Conservation (phyloP, 2,888 invertebrate genomes). For the Cantharis nigra region DNA sequence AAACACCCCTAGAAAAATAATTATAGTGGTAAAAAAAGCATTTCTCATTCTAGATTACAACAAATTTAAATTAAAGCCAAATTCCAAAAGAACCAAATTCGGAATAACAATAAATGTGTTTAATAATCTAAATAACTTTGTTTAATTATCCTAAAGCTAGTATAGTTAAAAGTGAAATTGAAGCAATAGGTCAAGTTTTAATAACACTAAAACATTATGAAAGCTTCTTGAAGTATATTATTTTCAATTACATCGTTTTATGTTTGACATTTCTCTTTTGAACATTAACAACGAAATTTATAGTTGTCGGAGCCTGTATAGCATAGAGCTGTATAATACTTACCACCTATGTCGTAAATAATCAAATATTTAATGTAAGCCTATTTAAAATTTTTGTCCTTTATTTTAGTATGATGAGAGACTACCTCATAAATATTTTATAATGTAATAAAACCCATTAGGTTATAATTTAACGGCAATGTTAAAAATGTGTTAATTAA, state of each 20-base stretch:
- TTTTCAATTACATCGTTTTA: slow-evolving; percentile 7
- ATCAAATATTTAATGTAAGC: neutral
- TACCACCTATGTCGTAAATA: neutral
- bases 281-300: slow-evolving; percentile 18
- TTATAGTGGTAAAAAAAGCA: too few species aligned
- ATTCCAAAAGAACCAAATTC: neutral
- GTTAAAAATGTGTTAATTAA: neutral
- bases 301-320: slow-evolving; percentile 4
- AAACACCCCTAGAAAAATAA: neutral
- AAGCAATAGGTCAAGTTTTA: neutral
- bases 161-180: slow-evolving; percentile 1
- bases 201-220: neutral
- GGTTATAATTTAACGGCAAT: neutral
- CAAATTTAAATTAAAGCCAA: neutral
- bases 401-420: neutral
- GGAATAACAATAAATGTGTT: neutral
- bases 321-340: neutral
- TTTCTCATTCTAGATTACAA: neutral
- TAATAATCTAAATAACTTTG: neutral
- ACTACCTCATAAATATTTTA: neutral
- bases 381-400: neutral
- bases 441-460: neutral
- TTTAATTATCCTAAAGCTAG: neutral
- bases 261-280: slow-evolving; percentile 6
- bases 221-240: neutral